Evolutionary conservation across 2,888 invertebrate species (phyloP), one percentile per base, ranked within the genome.

Genomic region (Tenthredo distinguenda): DNA sequence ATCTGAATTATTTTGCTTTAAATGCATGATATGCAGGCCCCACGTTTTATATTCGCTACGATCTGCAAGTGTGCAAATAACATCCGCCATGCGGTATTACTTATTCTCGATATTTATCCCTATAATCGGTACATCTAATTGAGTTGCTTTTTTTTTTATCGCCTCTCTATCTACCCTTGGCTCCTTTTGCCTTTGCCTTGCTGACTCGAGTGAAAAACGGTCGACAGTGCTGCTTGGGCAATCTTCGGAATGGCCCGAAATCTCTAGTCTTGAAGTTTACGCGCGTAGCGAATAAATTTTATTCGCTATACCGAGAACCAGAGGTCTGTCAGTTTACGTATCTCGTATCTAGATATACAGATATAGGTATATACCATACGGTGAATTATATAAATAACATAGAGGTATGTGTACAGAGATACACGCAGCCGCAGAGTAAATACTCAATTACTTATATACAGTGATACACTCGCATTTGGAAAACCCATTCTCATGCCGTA

Each of bases 211-310:
- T 83, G 71, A 68, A 68, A 71, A 68, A 83, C 83, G 83, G 83
- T 31, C 83, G 43, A 82, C 82, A 65, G 65, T 10, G 26, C 47
- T 18, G 62, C 26, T 40, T 65, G 65, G 65, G 40, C 82, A 82
- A 82, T 82, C 65, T 82, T 82, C 40, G 82, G 12, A 82, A 82
- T 82, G 82, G 82, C 43, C 58, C 47, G 40, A 65, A 82, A 82
- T 82, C 62, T 82, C 65, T 83, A 47, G 71, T 47, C 50, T 71
- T 26, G 68, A 68, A 83, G 68, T 83, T 50, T 83, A 50, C 83
- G 26, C 83, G 83, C 68, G 83, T 83, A 62, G 83, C 26, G 50
- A 68, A 83, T 68, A 83, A 83, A 71, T 83, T 68, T 47, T 37
- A 81, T 62, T 40, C 81, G 12, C 21, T 74, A 62, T 50, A 34